Evolutionary conservation across 2,888 invertebrate species (phyloP), one percentile per base, ranked within the genome.

Genomic region (Colletes collaris): DNA sequence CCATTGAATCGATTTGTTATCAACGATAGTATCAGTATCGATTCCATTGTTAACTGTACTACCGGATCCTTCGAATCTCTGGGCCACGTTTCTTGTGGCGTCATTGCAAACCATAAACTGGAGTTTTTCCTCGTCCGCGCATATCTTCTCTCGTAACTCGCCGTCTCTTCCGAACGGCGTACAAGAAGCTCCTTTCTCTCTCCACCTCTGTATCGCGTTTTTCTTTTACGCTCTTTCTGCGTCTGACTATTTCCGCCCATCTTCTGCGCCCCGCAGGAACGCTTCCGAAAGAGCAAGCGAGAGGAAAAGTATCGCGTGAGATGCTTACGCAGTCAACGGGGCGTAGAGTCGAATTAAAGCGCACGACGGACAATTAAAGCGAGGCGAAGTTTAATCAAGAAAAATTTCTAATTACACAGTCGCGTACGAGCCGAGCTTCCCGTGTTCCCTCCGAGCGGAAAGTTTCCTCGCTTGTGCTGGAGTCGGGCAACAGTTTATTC

Each of bases 281-380:
- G 62, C 55, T n/a, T 8, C 1, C 35, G 58, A 55, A 40, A 40
- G 40, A 40, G 59, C 11, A 46, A 66, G 67, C 52, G 64, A 73
- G 52, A 55, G 53, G 53, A 63, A 56, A 79, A 65, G 81, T 84
- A 35, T 81, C 82, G 76, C 77, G 75, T 76, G 73, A 81, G 83
- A 73, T 78, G 79, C 72, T 74, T 82, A 82, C 81, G 73, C 68
- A 70, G 81, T 69, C 81, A 81, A 82, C 71, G 73, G 84, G 68
- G 73, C 81, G 60, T 73, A 73, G 37, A 56, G 83, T 78, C 78
- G 82, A 84, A 87, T 82, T 86, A 79, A 86, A 86, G 79, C 80
- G 71, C 83, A 83, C 79, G 79, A 81, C 78, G 81, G 76, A 84
- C 82, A 88, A 89, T 87, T 86, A 87, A 82, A 80, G 59, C 74